Evolutionary conservation across 2,888 invertebrate species (phyloP), one percentile per base, ranked within the genome.

Genomic region (Folsomia manolachei): DNA sequence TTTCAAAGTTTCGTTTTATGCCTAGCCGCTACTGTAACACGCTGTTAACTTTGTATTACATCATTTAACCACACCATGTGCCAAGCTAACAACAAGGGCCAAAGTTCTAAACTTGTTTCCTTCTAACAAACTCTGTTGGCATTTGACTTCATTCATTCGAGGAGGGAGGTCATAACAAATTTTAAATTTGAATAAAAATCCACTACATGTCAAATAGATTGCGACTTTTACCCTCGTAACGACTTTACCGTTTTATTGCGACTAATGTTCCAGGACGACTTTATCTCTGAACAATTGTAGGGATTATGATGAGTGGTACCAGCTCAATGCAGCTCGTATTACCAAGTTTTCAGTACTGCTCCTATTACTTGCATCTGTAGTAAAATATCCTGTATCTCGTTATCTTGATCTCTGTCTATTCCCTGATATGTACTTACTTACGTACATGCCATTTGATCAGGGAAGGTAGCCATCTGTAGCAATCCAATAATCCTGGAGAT

Each of bases 11-110:
- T 19, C n/a, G 23, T 52, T 66, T 51, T 66, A 66, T 66, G 51
- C 65, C 39, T 66, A 19, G 7, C 11, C n/a, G 56, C 7, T n/a
- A 39, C 51, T 2, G 52, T 52, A 66, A 66, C 65, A 66, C 39
- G 65, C 65, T 66, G 65, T 21, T 52, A 66, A 66, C 69, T 68
- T 56, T 53, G 62, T 71, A 51, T 68, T 61, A 62, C 69, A 63
- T 9, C 4, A 39, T 39, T 39, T 39, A 39, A 39, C 39, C 39
- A 39, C 39, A 39, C 39, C 39, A 39, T 14, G 14, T n/a, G n/a
- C n/a, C n/a, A n/a, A n/a, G n/a, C n/a, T n/a, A n/a, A n/a, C n/a
- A n/a, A n/a, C n/a, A n/a, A n/a, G n/a, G n/a, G n/a, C n/a, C n/a
- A n/a, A n/a, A n/a, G n/a, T n/a, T n/a, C n/a, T n/a, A n/a, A n/a